Evolutionary conservation across 2,888 invertebrate species (phyloP), one percentile per base, ranked within the genome.

Genomic region (Neocrepidodera transversa): DNA sequence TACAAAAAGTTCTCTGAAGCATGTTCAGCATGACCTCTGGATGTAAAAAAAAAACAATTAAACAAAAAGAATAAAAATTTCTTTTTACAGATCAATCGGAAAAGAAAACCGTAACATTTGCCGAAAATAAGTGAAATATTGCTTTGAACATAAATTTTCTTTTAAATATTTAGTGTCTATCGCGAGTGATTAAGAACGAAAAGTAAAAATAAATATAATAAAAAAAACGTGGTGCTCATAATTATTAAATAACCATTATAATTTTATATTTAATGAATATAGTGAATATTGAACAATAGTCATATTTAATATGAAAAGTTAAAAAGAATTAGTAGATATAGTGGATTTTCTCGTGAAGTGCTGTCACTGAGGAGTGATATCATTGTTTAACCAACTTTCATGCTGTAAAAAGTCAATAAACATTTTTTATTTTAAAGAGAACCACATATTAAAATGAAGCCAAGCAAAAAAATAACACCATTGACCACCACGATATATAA

Each of bases 41-140:
- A 38, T 16, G 43, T 48, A n/a, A 10, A 42, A 48, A 56, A 42
- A 55, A 53, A 48, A 43, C 53, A 59, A 55, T 14, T 45, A 36
- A 58, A 20, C 17, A 48, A 40, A 28, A 23, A 59, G 57, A 42
- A 40, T 49, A 49, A 56, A 17, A 52, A 50, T 60, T 66, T 68
- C 52, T 68, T 54, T 58, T 72, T 72, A 38, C 72, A 72, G 72
- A 72, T 68, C 40, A 62, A 53, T 62, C 70, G 67, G 68, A 62
- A 72, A 63, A 66, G 67, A 63, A 62, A 67, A 50, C 72, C 74
- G 69, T 73, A 74, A 71, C 71, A 67, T 63, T 65, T 67, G 54
- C 60, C 70, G 55, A 67, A 52, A 60, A 59, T 60, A 58, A 65
- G 65, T 66, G 72, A 72, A 65, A 67, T 72, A 58, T 68, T 72